A percentile compares a stretch with the other conserved stretches of the same genome.
phyloP scores from a whole-genome alignment of 1,140 invertebrate genomes.

The Acromyrmex echinatior region DNA sequence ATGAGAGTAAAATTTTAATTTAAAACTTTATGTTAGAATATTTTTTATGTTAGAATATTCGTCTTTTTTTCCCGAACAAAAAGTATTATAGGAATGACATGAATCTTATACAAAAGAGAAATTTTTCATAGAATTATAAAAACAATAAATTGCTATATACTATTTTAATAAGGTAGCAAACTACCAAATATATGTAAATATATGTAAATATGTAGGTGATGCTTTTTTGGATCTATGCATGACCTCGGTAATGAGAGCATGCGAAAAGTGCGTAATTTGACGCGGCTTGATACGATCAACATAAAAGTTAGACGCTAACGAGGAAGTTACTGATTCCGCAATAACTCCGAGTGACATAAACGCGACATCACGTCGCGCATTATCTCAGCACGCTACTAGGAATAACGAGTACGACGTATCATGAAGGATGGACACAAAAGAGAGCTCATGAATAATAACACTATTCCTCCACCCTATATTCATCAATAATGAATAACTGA shows the following conservation, averaged over 20 bases:
- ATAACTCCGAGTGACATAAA: conserved; percentile 55
- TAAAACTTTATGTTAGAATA: background rate
- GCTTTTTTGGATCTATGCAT: background rate
- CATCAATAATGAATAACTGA: conserved; percentile 43
- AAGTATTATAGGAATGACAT: background rate
- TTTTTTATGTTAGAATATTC: background rate
- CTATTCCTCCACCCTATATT: background rate
- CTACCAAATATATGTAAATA: background rate
- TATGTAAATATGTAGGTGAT: background rate
- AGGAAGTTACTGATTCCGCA: conserved; percentile 46
- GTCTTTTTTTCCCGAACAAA: background rate
- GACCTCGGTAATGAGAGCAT: conserved; percentile 10
- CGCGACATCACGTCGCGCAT: conserved; percentile 50
- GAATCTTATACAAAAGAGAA: background rate
- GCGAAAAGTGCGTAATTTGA: conserved; percentile 33
- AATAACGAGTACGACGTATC: conserved; percentile 37
- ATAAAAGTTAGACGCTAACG: conserved; percentile 15
- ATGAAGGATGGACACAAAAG: conserved; percentile 38
- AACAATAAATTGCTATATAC: background rate
- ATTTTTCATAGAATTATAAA: background rate
- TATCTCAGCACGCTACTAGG: conserved; percentile 39
- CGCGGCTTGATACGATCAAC: conserved; percentile 5
- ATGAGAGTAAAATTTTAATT: conserved; percentile 4
- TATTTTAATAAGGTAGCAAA: background rate
- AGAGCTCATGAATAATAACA: conserved; percentile 55